phyloP scores from a whole-genome alignment of 2,113 vertebrate genomes.

The Echinops telfairi region DNA sequence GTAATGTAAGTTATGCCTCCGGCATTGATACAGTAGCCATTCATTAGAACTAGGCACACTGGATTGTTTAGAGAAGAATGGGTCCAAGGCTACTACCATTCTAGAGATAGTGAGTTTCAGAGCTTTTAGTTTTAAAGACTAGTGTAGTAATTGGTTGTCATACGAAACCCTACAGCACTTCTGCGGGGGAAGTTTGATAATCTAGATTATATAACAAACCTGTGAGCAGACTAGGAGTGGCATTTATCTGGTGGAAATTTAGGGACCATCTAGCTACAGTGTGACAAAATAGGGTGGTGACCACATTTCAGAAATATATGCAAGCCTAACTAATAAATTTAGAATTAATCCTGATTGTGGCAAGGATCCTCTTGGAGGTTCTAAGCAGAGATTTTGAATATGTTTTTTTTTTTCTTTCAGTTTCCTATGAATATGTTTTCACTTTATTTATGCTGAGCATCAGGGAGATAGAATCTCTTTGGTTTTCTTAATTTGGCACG shows the following conservation, averaged over 20 bases:
- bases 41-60: conserved; percentile 40
- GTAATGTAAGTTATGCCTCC: conserved; percentile 30
- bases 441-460: conserved; percentile 46
- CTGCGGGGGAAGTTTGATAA: conserved; percentile 1
- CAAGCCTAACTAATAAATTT: conserved; percentile 41
- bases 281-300: not conserved
- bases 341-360: conserved; percentile 48
- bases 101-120: not conserved
- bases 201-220: not conserved
- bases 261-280: not conserved
- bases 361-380: conserved; percentile 34
- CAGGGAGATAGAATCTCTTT: not conserved
- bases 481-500: conserved; percentile 8
- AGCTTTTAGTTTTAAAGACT: conserved; percentile 42
- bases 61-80: conserved; percentile 51
- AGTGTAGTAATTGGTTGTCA: not conserved
- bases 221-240: not conserved
- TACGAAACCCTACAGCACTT: conserved; percentile 23
- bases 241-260: conserved; percentile 26
- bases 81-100: not conserved
- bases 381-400: conserved; percentile 57
- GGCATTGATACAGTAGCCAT: conserved; percentile 8
- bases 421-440: conserved; percentile 44
- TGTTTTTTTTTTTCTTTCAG: conserved; percentile 55
- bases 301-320: conserved; percentile 43